Evolutionary conservation across 2,888 invertebrate genomes (phyloP), one percentile per base, ranked within the genome.

Genomic region (Caenorhabditis angaria): DNA sequence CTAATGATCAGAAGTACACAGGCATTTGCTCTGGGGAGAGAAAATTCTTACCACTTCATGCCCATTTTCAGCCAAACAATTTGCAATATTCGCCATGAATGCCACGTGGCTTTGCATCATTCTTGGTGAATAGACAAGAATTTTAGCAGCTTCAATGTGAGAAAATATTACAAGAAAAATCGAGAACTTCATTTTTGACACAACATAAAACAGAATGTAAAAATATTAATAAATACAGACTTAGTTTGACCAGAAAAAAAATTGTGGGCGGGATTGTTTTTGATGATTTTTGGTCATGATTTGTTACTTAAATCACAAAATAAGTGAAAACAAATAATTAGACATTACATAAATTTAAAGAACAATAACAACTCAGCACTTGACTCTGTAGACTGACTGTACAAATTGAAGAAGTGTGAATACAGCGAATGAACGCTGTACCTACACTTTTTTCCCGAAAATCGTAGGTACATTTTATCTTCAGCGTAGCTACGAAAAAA

Each of bases 41-140:
- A 32, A 32, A 10, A 32, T 32, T 32, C 32, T 8, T 8, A 5
- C 32, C 10, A 32, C 5, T 5, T 10, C 10, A 8, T 32, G 10
- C 32, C 32, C 32, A 32, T 10, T 65, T 27, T 66, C 70, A 12
- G 71, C 76, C 8, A 80, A 58, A 20, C 74, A 57, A 65, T 80
- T 77, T 1, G 77, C 76, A 14, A 80, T 60, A 47, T 67, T 66
- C 3, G 76, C 78, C 61, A 76, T 75, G 53, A 74, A 80, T 41
- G 72, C 74, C 14, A 75, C 78, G 58, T 80, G 80, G 41, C 78
- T 78, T 28, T 70, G 68, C 69, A 76, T 78, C 59, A 80, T 70
- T 62, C 73, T 27, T 1, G 80, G 78, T 41, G 76, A 71, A 67
- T 78, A 78, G 32, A 76, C 61, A n/a, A 80, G 76, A 62, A 78